Base-by-base conservation (phyloP, 2,113 vertebrate genomes). In the Callospermophilus lateralis region DNA sequence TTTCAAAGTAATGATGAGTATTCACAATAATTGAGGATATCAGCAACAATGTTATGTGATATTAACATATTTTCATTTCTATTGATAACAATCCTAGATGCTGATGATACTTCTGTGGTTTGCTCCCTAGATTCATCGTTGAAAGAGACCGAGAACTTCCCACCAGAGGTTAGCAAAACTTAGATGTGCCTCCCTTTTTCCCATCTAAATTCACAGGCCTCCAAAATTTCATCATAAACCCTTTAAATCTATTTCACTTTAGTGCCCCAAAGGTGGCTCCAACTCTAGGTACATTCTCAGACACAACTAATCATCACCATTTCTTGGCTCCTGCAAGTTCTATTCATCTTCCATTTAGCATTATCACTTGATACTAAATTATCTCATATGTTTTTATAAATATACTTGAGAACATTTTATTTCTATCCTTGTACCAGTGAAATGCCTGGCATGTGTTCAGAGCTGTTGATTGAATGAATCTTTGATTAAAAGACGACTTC, bases 321-420 rank as follows among this genome's bases (percentile, higher is more conserved):
- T 30, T 77, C 30, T 85, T 73, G 80, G 26, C 24, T 85, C 32
- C 37, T 39, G 55, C 9, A 87, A 55, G 17, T 53, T 78, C 28
- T 61, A 24, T 76, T 65, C 86, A 17, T 63, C 83, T 72, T 78
- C n/a, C 6, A 37, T 51, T 63, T 9, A 86, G 26, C 9, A 89
- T 45, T 28, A 76, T 32, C 39, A 73, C 11, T 39, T 92, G 80
- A 80, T 9, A 15, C 12, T 58, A 1, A 28, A 30, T 84, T 84
- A n/a, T 81, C 90, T 88, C n/a, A 89, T 30, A 67, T 70, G 37
- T 87, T 80, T 68, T 91, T 81, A 76, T 90, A 90, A 94, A 76
- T 37, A 34, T 13, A 53, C 51, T 39, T 93, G 51, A 39, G 11
- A 90, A 80, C 3, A 74, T 95, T 85, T 80, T 76, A 77, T 90